These are phyloP conservation scores for Diploptera punctata DNA, from an alignment of 2,888 invertebrate genomes.

Conservation along the genomic window DNA sequence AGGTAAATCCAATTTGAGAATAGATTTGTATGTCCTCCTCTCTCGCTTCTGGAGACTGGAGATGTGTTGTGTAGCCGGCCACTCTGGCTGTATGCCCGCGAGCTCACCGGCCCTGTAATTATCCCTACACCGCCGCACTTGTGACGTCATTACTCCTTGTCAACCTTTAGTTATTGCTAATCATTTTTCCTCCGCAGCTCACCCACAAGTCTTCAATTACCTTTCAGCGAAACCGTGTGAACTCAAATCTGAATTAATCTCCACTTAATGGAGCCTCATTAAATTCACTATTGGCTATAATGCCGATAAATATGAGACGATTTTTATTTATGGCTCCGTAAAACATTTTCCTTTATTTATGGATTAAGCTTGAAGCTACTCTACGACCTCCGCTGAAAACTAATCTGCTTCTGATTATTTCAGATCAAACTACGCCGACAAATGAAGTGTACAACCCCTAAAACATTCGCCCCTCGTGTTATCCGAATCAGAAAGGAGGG, in stretches of 20 bases:
- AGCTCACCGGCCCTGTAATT: constrained; percentile 29
- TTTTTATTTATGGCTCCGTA: background rate
- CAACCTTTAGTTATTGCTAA: constrained; percentile 20
- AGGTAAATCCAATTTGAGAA: too few relatives aligned
- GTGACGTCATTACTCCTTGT: constrained; percentile 21
- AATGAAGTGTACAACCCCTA: too few relatives aligned
- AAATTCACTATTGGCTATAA: constrained; percentile 11
- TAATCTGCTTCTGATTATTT: constrained; percentile 5
- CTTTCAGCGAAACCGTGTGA: background rate
- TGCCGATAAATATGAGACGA: background rate
- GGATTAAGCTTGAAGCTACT: constrained; percentile 5
- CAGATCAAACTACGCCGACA: constrained; percentile 5
- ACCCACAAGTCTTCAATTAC: constrained; percentile 9
- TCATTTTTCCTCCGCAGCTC: background rate
- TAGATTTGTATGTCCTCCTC: too few relatives aligned
- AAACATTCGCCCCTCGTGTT: too few relatives aligned
- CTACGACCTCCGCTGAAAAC: constrained; percentile 11
- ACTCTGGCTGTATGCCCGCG: background rate
- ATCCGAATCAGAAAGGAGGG: too few relatives aligned
- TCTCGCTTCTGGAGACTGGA: too few relatives aligned
- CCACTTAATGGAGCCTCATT: background rate
- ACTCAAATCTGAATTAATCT: background rate
- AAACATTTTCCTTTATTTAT: constrained; percentile 11
- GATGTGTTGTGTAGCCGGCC: too few relatives aligned
- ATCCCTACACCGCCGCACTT: constrained; percentile 1